phyloP scores from a whole-genome alignment of 2,888 invertebrate genomes.

The Yponomeuta plumbellus region DNA sequence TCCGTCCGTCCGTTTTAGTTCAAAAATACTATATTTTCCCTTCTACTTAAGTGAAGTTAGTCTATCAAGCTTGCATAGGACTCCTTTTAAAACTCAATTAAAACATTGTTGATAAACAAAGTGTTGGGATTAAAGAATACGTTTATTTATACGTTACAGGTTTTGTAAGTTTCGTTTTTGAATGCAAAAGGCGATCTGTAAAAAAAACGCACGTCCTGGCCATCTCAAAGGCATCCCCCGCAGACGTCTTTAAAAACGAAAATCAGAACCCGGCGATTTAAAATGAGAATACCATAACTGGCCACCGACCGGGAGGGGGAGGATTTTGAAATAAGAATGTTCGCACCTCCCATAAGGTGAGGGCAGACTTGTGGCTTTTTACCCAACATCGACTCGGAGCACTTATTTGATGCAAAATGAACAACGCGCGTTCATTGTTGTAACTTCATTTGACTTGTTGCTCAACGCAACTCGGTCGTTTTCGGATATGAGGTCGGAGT shows the following conservation, averaged over 20 bases:
- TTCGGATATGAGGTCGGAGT: conserved; percentile 24
- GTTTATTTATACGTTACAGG: no score
- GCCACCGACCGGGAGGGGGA: conserved; percentile 57
- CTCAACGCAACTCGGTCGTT: background rate
- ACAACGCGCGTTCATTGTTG: background rate
- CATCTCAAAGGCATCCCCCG: conserved; percentile 40
- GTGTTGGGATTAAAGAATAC: no score
- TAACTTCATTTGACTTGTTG: background rate
- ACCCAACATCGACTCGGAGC: background rate
- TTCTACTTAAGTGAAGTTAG: no score
- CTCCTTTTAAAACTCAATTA: no score
- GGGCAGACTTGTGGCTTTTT: background rate
- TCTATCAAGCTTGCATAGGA: no score
- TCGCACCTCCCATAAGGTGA: conserved; percentile 50
- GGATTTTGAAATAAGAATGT: conserved; percentile 69
- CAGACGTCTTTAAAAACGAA: conserved; percentile 43
- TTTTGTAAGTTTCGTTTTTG: background rate
- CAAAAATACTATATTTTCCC: no score
- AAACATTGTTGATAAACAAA: no score
- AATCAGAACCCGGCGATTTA: conserved; percentile 71
- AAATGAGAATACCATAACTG: conserved; percentile 75
- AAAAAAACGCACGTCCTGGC: conserved; percentile 17
- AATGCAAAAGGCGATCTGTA: background rate
- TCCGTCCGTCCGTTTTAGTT: no score
- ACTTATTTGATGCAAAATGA: background rate